These are phyloP conservation scores for Camponotus vicinus DNA, from an alignment of 1,140 invertebrate genomes.

Conservation along the genomic window DNA sequence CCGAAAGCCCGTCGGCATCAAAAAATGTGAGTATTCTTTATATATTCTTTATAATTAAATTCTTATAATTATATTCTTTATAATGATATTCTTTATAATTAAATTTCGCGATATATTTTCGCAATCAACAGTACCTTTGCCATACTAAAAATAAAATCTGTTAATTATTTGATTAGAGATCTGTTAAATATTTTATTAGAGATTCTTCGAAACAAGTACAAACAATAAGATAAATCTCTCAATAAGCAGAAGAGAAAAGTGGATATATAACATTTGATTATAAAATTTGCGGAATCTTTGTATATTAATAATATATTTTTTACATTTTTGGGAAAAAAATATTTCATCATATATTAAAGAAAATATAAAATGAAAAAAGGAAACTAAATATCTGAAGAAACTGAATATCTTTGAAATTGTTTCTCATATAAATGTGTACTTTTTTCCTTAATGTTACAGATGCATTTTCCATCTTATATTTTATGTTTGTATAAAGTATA, in stretches of 20 bases:
- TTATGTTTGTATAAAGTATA: not conserved
- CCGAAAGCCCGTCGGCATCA: constrained; percentile 91
- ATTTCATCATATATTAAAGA: constrained; percentile 3
- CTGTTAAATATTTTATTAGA: too few species aligned
- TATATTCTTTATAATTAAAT: not conserved
- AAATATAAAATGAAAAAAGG: not conserved
- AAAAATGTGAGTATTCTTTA: constrained; percentile 89
- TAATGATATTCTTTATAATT: not conserved
- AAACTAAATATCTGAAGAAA: not conserved
- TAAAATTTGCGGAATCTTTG: too few species aligned
- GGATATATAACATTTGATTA: not conserved
- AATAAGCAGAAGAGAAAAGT: not conserved
- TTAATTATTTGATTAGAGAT: too few species aligned
- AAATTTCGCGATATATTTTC: not conserved
- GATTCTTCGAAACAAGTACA: not conserved
- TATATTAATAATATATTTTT: not conserved
- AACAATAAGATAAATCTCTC: not conserved
- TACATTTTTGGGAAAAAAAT: not conserved
- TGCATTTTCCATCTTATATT: not conserved
- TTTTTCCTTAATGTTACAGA: not conserved
- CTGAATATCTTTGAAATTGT: not conserved
- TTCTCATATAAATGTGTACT: not conserved
- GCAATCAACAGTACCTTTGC: not conserved
- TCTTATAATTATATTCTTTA: too few species aligned
- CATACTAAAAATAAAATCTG: too few species aligned